Evolutionary conservation across 2,888 invertebrate genomes (phyloP), one percentile per base, ranked within the genome.

Genomic region (Hoplodrina blanda): DNA sequence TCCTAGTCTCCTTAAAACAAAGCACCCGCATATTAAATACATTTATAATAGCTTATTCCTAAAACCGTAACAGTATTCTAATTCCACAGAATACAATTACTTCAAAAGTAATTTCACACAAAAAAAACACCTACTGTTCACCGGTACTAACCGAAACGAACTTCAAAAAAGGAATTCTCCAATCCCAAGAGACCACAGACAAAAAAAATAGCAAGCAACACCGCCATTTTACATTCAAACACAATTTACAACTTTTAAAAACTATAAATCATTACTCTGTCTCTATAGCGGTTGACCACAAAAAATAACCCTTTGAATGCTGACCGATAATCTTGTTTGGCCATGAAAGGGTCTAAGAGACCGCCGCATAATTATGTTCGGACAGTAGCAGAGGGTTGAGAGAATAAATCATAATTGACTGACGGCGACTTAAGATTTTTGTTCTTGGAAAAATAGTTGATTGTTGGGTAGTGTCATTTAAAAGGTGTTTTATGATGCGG

Each of bases 301-400:
- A 69, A 55, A 72, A 19, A 13, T 11, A 78, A 86, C 79, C 80
- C 77, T 85, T 81, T 72, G 11, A 66, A 66, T 41, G 41, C 41
- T 41, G 41, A 62, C 70, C 75, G 72, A 70, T 87, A 87, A 87
- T 87, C 81, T 73, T 74, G 69, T 84, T 84, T 81, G 76, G 66
- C 10, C 69, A 17, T 77, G 74, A 78, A 81, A 73, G 80, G 85
- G 85, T 78, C 73, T 81, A 41, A 71, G 10, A 57, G 76, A 59
- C 82, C 78, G 78, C 75, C 53, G 37, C 37, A 54, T 62, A 41
- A 79, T 85, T 79, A 73, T 74, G 54, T 63, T 76, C 69, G 65
- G 77, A 61, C 73, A 56, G 82, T 82, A 79, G 82, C 84, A 7
- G 5, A 57, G 56, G 73, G 64, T 61, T 41, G 41, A 41, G 67